Base-by-base conservation (phyloP, 2,888 invertebrate species). In the Cacoxenus indagator region DNA sequence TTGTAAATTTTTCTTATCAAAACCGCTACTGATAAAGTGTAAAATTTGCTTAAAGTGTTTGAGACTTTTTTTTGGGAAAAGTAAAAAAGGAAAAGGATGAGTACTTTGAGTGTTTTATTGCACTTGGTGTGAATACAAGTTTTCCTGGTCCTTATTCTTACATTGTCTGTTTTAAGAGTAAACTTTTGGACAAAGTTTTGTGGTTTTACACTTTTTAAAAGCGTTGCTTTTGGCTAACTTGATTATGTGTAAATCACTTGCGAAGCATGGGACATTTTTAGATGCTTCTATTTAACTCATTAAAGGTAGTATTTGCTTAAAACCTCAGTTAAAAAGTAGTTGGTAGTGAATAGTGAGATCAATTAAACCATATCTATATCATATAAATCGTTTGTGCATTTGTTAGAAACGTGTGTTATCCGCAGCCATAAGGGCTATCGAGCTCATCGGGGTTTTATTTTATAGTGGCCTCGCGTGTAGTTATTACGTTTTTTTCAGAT, bases 1-100 rank as follows among this genome's bases (percentile, higher is more conserved):
- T 48, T 59, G 61, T 70, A 70, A 62, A 64, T 70, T 59, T 67
- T 61, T 43, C 29, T 67, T 65, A 65, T 65, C 65, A 31, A 67
- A 62, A 55, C 65, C 29, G n/a, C n/a, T n/a, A n/a, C 45, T 65
- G 62, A 67, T 67, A 70, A 59, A 54, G 65, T 62, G 65, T 55
- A 67, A 67, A 65, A 70, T 70, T 70, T 45, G 57, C 26, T 57
- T 57, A 29, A 57, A 57, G 29, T 57, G 57, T 27, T 29, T 29
- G n/a, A 37, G 5, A 8, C 9, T 37, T 37, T 5, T 37, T 37
- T 37, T 11, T 37, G 14, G 37, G 9, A 37, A 37, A 37, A 37
- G 37, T 37, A 37, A 8, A 2, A 4, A 37, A 37, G n/a, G n/a
- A n/a, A n/a, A n/a, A n/a, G n/a, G n/a, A n/a, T n/a, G n/a, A 37